Evolutionary conservation across 1,140 invertebrate genomes (phyloP).

Genomic region (Drosophila rufa): DNA sequence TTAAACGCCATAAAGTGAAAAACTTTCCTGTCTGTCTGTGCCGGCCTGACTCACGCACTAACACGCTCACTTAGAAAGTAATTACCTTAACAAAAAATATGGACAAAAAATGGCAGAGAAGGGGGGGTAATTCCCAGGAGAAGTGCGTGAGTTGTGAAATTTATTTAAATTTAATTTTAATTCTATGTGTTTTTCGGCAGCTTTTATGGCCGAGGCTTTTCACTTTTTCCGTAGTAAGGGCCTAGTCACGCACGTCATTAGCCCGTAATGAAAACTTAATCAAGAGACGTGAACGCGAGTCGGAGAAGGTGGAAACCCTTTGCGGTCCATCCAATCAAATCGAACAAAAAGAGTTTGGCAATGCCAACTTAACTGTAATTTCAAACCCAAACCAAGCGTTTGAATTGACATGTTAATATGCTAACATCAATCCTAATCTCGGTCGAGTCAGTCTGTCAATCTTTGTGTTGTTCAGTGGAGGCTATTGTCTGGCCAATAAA

Average conservation of each 20-base stretch:
- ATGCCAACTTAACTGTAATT: conserved; percentile 6
- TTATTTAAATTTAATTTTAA: conserved; percentile 83
- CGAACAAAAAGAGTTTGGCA: conserved; percentile 1
- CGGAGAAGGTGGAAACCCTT: conserved; percentile 1
- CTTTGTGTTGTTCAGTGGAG: conserved; percentile 35
- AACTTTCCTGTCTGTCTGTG: conserved; percentile 59
- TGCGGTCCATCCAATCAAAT: conserved; percentile 7
- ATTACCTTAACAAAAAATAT: conserved; percentile 72
- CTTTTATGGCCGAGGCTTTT: conserved; percentile 61
- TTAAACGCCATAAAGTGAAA: conserved; percentile 71
- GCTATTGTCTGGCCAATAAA: conserved; percentile 65
- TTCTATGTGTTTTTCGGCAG: conserved; percentile 57
- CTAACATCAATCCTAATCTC: conserved; percentile 69
- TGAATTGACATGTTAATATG: conserved; percentile 70
- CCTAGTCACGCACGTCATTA: conserved; percentile 61
- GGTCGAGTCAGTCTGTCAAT: conserved; percentile 42
- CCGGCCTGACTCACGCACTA: conserved; percentile 72
- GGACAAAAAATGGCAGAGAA: conserved; percentile 14
- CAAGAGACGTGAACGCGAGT: conserved; percentile 15
- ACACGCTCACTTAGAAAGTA: conserved; percentile 73
- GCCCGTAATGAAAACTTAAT: conserved; percentile 33
- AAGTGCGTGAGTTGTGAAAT: conserved; percentile 73
- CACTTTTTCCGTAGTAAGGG: conserved; percentile 40
- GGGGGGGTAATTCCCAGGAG: conserved; percentile 28
- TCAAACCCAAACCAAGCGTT: conserved; percentile 3